These are phyloP conservation scores for Danio tinwini DNA, from an alignment of 2,797 vertebrate species.

Conservation along the genomic window DNA sequence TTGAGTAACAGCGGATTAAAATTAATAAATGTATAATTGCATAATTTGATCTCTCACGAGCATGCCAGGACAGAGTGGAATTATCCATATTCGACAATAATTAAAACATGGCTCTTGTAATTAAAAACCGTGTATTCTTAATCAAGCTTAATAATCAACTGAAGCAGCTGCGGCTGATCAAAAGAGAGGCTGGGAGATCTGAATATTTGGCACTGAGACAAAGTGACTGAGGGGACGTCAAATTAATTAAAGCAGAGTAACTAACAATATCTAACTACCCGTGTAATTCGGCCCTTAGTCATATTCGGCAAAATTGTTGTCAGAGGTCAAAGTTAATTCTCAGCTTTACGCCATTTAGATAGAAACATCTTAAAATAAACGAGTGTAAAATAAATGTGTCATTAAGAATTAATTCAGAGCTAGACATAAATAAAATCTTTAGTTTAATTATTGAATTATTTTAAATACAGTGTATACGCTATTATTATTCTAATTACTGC, in stretches of 20 bases:
- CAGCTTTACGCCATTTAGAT: neutral
- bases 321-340: neutral
- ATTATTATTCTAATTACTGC: neutral
- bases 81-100: constrained; percentile 70
- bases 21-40: constrained; percentile 48
- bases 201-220: constrained; percentile 65
- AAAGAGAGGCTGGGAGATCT: constrained; percentile 62
- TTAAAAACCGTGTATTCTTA: constrained; percentile 78
- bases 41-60: constrained; percentile 59
- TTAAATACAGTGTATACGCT: neutral
- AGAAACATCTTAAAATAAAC: no score
- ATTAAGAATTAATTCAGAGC: neutral
- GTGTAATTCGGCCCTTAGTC: neutral
- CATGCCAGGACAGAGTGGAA: constrained; percentile 34
- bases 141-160: constrained; percentile 74
- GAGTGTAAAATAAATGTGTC: no score
- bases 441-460: neutral
- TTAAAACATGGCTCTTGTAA: constrained; percentile 78
- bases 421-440: neutral
- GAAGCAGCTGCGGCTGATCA: constrained; percentile 72
- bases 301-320: neutral
- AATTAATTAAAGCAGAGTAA: neutral
- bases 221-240: constrained; percentile 39
- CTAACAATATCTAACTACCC: neutral
- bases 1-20: constrained; percentile 47